Evolutionary conservation across 2,113 vertebrate genomes (phyloP).

Genomic region (Semicossyphus pulcher): DNA sequence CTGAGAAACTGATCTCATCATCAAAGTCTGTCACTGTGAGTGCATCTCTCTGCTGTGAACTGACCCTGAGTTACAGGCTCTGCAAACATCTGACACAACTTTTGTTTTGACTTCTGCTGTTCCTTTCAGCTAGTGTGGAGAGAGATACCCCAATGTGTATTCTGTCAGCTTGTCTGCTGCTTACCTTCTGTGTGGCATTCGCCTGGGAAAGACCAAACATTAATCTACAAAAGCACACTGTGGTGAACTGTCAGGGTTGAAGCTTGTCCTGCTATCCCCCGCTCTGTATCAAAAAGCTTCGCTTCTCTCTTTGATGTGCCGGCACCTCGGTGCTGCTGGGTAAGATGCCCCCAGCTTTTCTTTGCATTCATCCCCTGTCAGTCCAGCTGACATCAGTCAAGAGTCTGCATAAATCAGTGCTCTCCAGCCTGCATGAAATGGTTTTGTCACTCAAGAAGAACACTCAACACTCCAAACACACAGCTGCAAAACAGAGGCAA

Average conservation of each 20-base stretch:
- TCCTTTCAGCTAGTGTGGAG: conserved; percentile 28
- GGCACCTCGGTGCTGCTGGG: conserved; percentile 58
- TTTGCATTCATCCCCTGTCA: conserved; percentile 58
- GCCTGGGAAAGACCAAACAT: conserved; percentile 60
- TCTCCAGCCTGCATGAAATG: conserved; percentile 57
- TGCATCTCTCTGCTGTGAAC: conserved; percentile 10
- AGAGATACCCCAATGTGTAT: conserved; percentile 56
- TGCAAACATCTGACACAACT: conserved; percentile 42
- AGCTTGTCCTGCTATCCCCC: conserved; percentile 65
- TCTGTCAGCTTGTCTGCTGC: conserved; percentile 57
- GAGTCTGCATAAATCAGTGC: conserved; percentile 62
- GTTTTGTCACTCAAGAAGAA: conserved; percentile 61
- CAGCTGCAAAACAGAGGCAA: conserved; percentile 11
- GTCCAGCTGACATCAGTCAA: conserved; percentile 73
- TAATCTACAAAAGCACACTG: conserved; percentile 71
- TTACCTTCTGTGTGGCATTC: conserved; percentile 27
- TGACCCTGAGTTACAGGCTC: conserved; percentile 33
- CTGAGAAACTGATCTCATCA: conserved; percentile 3
- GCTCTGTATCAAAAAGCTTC: conserved; percentile 49
- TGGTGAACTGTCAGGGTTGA: conserved; percentile 65
- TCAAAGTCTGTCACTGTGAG: background rate
- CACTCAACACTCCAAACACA: conserved; percentile 29
- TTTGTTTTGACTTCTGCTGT: conserved; percentile 55
- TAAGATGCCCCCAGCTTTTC: conserved; percentile 61
- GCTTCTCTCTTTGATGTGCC: conserved; percentile 65